phyloP scores from a whole-genome alignment of 1,140 invertebrate species.

The Bombus pyrosoma region DNA sequence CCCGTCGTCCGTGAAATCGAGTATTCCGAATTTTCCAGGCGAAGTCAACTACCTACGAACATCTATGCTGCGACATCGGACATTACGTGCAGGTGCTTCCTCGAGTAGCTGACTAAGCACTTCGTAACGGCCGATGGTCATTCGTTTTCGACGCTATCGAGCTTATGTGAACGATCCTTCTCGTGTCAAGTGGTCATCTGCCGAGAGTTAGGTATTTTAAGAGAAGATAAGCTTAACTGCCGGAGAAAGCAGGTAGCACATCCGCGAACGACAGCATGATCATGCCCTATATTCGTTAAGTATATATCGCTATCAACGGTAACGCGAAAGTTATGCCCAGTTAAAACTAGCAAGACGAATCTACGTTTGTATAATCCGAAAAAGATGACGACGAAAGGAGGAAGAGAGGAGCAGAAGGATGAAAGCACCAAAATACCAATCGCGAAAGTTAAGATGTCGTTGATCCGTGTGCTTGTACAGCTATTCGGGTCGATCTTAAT shows the following conservation, averaged over 20 bases:
- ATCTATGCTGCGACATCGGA: constrained; percentile 50
- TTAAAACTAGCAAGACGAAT: neutral
- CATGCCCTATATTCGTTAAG: neutral
- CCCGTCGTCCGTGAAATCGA: constrained; percentile 20
- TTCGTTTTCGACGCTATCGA: constrained; percentile 67
- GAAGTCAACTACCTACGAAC: constrained; percentile 47
- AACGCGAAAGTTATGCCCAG: neutral
- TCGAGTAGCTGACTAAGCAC: constrained; percentile 74
- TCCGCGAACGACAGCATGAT: neutral
- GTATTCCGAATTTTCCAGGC: constrained; percentile 55
- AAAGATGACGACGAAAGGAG: too few relatives aligned
- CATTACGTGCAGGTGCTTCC: constrained; percentile 71
- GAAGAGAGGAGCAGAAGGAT: too few relatives aligned
- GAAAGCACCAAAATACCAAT: too few relatives aligned
- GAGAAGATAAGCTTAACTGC: neutral
- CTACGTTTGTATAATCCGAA: too few relatives aligned
- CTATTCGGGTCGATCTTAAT: neutral
- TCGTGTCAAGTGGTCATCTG: constrained; percentile 48
- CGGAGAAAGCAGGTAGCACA: neutral
- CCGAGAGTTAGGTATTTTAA: neutral
- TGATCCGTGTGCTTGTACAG: neutral
- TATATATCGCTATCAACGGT: neutral
- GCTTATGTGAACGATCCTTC: constrained; percentile 58
- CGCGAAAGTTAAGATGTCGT: neutral
- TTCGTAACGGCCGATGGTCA: constrained; percentile 67